phyloP scores from a whole-genome alignment of 1,140 invertebrate species.

The Drosophila simulans region DNA sequence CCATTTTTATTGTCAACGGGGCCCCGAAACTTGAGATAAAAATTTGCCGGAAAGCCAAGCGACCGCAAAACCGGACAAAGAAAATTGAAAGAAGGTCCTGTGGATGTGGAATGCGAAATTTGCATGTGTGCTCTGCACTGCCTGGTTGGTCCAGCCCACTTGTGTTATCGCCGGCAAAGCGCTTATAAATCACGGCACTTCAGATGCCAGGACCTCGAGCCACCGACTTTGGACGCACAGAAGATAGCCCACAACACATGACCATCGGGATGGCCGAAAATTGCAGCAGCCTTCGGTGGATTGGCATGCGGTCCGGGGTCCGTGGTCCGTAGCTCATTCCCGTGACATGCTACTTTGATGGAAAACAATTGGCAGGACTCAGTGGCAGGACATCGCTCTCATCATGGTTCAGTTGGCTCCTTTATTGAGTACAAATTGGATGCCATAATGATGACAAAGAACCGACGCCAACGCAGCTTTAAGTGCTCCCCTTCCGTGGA shows the following conservation, averaged over 20 bases:
- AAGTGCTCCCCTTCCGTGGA: constrained; percentile 9
- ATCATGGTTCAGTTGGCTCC: constrained; percentile 38
- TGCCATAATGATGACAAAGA: constrained; percentile 57
- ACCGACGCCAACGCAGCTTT: constrained; percentile 7
- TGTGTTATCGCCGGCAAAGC: constrained; percentile 74
- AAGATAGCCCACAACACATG: constrained; percentile 48
- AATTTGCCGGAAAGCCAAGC: constrained; percentile 53
- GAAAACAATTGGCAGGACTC: constrained; percentile 40
- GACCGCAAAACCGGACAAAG: constrained; percentile 64
- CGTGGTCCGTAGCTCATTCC: constrained; percentile 1
- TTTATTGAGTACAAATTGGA: constrained; percentile 60
- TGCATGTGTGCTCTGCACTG: constrained; percentile 58
- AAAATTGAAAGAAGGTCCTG: constrained; percentile 66
- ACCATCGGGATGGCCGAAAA: constrained; percentile 47
- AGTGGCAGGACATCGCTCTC: constrained; percentile 25
- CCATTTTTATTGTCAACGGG: constrained; percentile 76
- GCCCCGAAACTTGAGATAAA: constrained; percentile 62
- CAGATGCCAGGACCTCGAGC: constrained; percentile 47
- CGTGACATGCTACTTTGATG: constrained; percentile 32
- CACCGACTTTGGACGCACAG: constrained; percentile 23
- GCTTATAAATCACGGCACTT: constrained; percentile 78
- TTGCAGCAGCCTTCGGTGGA: constrained; percentile 37
- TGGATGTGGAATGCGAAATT: constrained; percentile 54
- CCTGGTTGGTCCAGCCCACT: constrained; percentile 39
- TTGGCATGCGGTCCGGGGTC: constrained; percentile 2